Base-by-base conservation (phyloP, 2,888 invertebrate species). In the Nowickia ferox region DNA sequence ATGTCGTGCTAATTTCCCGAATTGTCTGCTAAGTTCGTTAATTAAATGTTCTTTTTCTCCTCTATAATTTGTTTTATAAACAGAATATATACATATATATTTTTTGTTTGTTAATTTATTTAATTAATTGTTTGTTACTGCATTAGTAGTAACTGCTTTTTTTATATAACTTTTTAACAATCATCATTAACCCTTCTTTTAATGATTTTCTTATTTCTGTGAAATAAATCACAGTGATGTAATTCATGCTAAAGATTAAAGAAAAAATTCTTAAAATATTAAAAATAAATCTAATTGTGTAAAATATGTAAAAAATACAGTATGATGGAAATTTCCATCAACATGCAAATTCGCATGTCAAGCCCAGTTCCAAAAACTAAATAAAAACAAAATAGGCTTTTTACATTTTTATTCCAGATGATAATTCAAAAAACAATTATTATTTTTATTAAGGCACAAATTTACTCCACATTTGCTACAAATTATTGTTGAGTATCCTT, bases 261-360 rank as follows among this genome's bases (percentile, higher is more conserved):
- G 72, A 17, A 74, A 74, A 74, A n/a, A 61, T 74, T 48, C 51
- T 76, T 40, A 42, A 76, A 65, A 65, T 40, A 11, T 65, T 8
- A 9, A 30, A n/a, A 5, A 44, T n/a, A 10, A 4, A 76, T 55
- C 42, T 19, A 63, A 63, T 11, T 19, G 17, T 63, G 13, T 63
- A 17, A 17, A 44, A 17, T 51, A 38, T 46, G 48, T 74, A 63
- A 76, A 76, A 76, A 76, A n/a, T n/a, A 63, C 13, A 42, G 13
- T 79, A 63, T 79, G 71, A 79, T 71, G 63, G 79, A 79, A 79
- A 71, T 71, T 71, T 71, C 17, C 69, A 79, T 71, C 79, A 71
- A 4, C 57, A 71, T 79, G 71, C 42, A 69, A 19, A 40, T n/a
- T 40, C 40, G n/a, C 53, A 44, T 55, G 19, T 65, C 10, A 10